Percentiles rank a stretch among this genome's conserved stretches.
phyloP scores from a whole-genome alignment of 2,113 vertebrate species.

The Leucosticte australis region DNA sequence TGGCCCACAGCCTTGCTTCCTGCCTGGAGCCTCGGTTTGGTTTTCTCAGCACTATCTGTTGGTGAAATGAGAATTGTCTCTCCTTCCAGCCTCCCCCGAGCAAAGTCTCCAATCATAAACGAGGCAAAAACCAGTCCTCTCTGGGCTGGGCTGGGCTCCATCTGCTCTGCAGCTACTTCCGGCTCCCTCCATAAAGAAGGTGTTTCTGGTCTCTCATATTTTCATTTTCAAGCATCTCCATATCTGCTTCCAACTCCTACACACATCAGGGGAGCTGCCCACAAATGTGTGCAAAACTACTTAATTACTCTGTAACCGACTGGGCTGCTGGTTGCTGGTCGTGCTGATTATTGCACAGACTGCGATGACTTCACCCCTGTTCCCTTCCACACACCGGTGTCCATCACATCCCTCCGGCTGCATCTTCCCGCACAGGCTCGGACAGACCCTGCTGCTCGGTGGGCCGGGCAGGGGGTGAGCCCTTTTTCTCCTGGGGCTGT shows the following conservation, averaged over 20 bases:
- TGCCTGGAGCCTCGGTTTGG: not conserved
- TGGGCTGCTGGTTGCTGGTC: not conserved
- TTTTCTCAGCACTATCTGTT: not conserved
- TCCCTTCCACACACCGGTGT: not conserved
- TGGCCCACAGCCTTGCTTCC: not conserved
- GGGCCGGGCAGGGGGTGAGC: not conserved
- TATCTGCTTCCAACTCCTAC: constrained; percentile 42
- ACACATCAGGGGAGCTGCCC: not conserved
- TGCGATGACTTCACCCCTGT: not conserved
- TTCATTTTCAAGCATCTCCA: not conserved
- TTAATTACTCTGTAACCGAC: not conserved
- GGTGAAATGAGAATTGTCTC: not conserved
- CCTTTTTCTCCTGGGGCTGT: not conserved
- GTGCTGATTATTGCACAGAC: not conserved
- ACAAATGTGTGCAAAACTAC: not conserved
- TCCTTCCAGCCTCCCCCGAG: not conserved
- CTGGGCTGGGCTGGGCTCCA: not conserved
- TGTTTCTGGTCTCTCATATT: not conserved
- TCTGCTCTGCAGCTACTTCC: constrained; percentile 11
- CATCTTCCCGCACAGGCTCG: rapidly evolving
- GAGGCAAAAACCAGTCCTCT: not conserved
- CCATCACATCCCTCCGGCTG: not conserved
- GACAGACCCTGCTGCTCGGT: not conserved
- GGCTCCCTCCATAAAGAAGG: not conserved
- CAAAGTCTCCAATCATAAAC: not conserved